A percentile compares a stretch with the other conserved stretches of the same genome.
phyloP scores from a whole-genome alignment of 2,113 vertebrate species.

The Cettia cetti region DNA sequence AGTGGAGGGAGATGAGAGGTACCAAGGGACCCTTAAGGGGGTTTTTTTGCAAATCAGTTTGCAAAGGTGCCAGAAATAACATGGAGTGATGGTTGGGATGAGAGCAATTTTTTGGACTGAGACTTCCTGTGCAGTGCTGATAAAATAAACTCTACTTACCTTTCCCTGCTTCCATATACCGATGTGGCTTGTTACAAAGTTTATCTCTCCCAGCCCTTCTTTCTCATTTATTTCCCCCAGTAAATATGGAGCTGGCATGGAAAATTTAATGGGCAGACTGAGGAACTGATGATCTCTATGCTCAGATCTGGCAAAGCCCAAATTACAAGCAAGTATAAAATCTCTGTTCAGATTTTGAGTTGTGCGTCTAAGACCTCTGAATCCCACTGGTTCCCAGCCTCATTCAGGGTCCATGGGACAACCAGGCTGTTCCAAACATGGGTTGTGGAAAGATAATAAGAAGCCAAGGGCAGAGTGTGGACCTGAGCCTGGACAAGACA shows the following conservation, averaged over 20 bases:
- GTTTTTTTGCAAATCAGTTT: background rate
- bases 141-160: constrained; percentile 56
- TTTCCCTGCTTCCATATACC: background rate
- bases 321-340: background rate
- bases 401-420: background rate
- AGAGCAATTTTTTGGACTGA: constrained; percentile 18
- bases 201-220: background rate
- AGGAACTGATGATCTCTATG: background rate
- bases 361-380: background rate
- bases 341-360: background rate
- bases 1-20: background rate
- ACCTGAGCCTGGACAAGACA: background rate
- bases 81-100: background rate
- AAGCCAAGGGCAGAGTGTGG: background rate
- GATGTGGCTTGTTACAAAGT: background rate
- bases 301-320: background rate
- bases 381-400: background rate
- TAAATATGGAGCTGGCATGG: background rate
- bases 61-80: constrained; percentile 42
- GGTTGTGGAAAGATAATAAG: background rate
- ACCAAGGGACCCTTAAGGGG: background rate
- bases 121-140: constrained; percentile 24
- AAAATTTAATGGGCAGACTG: background rate
- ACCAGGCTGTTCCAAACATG: background rate
- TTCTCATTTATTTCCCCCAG: background rate